Evolutionary conservation across 2,113 vertebrate genomes (phyloP).

Genomic region (Neogale vison): DNA sequence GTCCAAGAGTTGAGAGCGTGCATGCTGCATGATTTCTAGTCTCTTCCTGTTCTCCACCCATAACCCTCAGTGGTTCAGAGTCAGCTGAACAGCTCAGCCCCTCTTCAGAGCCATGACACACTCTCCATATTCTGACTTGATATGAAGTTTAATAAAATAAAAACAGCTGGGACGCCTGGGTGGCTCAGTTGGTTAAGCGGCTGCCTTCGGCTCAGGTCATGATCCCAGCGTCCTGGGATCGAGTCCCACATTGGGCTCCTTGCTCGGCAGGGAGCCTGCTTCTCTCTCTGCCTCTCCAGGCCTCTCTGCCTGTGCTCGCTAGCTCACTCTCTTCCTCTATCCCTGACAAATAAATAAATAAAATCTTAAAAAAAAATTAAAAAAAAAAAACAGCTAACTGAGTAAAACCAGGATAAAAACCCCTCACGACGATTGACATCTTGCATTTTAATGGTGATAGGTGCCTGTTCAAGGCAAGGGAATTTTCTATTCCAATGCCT

Average conservation of each 20-base stretch:
- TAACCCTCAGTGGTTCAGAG: background rate
- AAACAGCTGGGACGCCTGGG: too few species aligned
- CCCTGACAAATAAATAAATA: too few species aligned
- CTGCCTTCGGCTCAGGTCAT: too few species aligned
- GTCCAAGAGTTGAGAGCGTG: background rate
- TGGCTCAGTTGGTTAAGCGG: too few species aligned
- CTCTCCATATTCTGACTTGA: background rate
- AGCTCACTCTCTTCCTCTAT: too few species aligned
- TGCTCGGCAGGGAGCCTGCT: too few species aligned
- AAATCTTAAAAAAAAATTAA: too few species aligned
- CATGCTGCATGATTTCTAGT: accelerated
- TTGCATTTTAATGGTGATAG: conserved; percentile 5
- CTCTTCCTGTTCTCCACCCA: background rate
- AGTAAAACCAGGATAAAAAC: background rate
- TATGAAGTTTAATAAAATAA: conserved; percentile 28
- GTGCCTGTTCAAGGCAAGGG: background rate
- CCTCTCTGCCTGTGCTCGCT: too few species aligned
- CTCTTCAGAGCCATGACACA: background rate
- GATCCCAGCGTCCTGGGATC: too few species aligned
- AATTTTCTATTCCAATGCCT: background rate
- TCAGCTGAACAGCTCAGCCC: background rate
- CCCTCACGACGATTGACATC: background rate
- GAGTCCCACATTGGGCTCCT: too few species aligned
- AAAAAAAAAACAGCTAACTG: conserved; percentile 57
- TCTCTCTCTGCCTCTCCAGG: too few species aligned